Percentiles rank a stretch among this genome's conserved stretches.
phyloP scores from a whole-genome alignment of 2,113 vertebrate species.

The Malurus cyaneus region DNA sequence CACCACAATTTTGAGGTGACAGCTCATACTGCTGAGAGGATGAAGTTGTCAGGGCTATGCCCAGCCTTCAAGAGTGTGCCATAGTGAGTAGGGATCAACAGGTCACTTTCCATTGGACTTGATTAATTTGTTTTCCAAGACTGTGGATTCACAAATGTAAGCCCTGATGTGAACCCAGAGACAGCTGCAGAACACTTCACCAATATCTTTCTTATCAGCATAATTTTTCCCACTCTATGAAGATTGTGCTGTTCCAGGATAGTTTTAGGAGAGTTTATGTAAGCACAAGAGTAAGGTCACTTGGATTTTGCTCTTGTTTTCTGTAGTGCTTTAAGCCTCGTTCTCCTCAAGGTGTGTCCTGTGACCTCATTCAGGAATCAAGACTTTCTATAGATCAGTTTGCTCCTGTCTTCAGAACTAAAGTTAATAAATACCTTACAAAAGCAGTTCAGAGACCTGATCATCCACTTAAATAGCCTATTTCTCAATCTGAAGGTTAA shows the following conservation, averaged over 20 bases:
- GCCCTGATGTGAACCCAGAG: not conserved
- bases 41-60: not conserved
- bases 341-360: not conserved
- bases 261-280: not conserved
- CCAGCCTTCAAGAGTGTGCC: not conserved
- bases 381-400: not conserved
- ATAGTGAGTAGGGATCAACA: not conserved
- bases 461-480: not conserved
- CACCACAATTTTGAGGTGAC: not conserved
- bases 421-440: not conserved
- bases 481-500: not conserved
- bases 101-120: not conserved
- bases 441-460: not conserved
- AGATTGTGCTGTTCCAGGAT: not conserved
- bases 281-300: not conserved
- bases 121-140: not conserved
- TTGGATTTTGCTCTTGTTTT: not conserved
- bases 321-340: not conserved
- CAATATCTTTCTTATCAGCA: not conserved
- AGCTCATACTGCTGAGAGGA: accelerated
- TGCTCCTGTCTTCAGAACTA: not conserved
- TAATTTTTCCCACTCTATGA: not conserved
- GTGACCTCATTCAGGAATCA: not conserved
- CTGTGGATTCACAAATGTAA: not conserved
- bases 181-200: not conserved